Base-by-base conservation (phyloP, 2,797 vertebrate species). In the Acanthurus tractus region DNA sequence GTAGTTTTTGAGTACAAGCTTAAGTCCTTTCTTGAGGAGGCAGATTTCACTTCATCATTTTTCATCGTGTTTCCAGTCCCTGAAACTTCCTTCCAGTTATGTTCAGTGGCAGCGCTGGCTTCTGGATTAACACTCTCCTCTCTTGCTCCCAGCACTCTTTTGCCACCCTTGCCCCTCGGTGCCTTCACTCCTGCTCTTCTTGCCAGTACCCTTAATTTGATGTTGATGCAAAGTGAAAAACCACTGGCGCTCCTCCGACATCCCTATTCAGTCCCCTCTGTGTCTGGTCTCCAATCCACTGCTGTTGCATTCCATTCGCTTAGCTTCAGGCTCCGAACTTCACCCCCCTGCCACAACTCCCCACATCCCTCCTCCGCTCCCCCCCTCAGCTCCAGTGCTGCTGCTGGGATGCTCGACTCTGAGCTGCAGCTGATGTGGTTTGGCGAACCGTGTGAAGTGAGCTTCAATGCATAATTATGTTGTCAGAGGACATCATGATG, bases 381-480 rank as follows among this genome's bases (percentile, higher is more conserved):
- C 56, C 25, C 66, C 46, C 70, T 42, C 75, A 50, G 23, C 80
- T 23, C 42, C 64, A 45, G 63, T 22, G 22, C 73, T 44, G 61
- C 54, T 38, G 46, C 78, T 15, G 79, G 84, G 87, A 86, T 79
- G 63, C 79, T 74, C 84, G 78, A 91, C 67, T 74, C 34, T 14
- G 74, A 89, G 83, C 75, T 84, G 78, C 58, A 68, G 88, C 81
- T 91, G 87, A 89, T 91, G 85, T 86, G 89, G 86, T 88, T 91
- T 89, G 90, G 87, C 78, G 76, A 91, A 79, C 71, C 62, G 70
- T 90, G 82, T 38, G 23, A 85, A 91, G 82, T 81, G 74, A 87
- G 89, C 89, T 88, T 92, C 88, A 89, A 81, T 90, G 89, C 89
- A 89, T 93, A 93, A 94, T 94, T 92, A 93, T 90, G 84, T 89